Evolutionary conservation across 2,797 vertebrate genomes (phyloP).

Genomic region (Luscinia luscinia): DNA sequence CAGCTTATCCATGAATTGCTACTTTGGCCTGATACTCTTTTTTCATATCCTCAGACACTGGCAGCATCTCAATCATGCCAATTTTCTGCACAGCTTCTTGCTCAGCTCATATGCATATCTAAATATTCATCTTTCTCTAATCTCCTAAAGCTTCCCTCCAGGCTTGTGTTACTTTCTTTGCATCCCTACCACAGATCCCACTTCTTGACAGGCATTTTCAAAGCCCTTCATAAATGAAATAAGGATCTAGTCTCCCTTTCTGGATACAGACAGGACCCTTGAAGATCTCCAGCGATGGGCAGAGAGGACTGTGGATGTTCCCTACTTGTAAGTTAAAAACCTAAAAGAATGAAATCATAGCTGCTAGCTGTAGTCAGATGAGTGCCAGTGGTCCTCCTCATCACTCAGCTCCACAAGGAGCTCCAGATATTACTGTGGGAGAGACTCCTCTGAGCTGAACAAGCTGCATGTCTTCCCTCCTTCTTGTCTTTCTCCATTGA

Average conservation of each 20-base stretch:
- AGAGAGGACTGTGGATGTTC: not conserved
- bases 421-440: not conserved
- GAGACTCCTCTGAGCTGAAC: not conserved
- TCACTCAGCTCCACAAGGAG: not conserved
- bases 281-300: not conserved
- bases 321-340: not conserved
- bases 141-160: not conserved
- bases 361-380: not conserved
- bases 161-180: not conserved
- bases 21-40: not conserved
- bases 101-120: not conserved
- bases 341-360: not conserved
- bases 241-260: not conserved
- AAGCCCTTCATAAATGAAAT: not conserved
- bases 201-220: not conserved
- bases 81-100: not conserved
- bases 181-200: not conserved
- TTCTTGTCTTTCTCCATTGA: not conserved
- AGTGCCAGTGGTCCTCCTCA: not conserved
- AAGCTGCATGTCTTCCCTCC: not conserved
- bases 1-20: not conserved
- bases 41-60: not conserved
- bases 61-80: not conserved
- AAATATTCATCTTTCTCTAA: constrained; percentile 9
- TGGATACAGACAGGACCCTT: not conserved